A percentile compares a stretch with the other conserved stretches of the same genome.
Conservation (phyloP, 2,113 vertebrate genomes). For the Dasyprocta punctata region DNA sequence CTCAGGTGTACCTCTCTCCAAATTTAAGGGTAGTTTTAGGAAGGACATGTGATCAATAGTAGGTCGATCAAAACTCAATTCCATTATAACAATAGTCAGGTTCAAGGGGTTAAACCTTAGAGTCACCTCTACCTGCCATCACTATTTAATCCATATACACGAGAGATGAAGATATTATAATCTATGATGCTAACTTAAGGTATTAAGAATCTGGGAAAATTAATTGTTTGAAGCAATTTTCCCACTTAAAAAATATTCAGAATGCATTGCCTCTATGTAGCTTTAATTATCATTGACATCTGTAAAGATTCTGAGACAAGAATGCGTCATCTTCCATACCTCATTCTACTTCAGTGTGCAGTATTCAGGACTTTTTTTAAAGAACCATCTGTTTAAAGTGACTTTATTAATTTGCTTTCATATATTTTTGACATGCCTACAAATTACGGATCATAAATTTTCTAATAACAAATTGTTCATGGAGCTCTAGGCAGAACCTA, state of each 20-base stretch:
- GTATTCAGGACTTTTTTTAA: constrained; percentile 37
- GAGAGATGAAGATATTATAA: background rate
- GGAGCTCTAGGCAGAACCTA: constrained; percentile 58
- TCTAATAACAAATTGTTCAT: constrained; percentile 73
- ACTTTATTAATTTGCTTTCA: constrained; percentile 74
- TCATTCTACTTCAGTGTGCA: background rate
- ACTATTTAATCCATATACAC: background rate
- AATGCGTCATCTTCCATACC: background rate
- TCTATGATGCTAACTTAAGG: background rate
- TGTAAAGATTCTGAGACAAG: constrained; percentile 43
- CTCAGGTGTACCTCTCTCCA: background rate
- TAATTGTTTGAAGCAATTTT: constrained; percentile 56
- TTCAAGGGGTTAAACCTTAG: background rate
- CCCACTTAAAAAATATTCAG: constrained; percentile 22
- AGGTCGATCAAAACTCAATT: background rate
- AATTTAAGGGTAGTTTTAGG: background rate
- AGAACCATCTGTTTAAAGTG: constrained; percentile 76
- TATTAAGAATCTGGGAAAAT: constrained; percentile 35
- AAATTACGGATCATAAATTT: constrained; percentile 77
- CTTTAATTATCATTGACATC: constrained; percentile 50
- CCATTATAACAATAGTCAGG: background rate
- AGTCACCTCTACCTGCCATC: background rate
- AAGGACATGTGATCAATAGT: background rate
- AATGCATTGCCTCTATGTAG: constrained; percentile 46
- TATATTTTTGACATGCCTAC: constrained; percentile 73